Base-by-base conservation (phyloP, 2,113 vertebrate genomes). In the Deroptyus accipitrinus region DNA sequence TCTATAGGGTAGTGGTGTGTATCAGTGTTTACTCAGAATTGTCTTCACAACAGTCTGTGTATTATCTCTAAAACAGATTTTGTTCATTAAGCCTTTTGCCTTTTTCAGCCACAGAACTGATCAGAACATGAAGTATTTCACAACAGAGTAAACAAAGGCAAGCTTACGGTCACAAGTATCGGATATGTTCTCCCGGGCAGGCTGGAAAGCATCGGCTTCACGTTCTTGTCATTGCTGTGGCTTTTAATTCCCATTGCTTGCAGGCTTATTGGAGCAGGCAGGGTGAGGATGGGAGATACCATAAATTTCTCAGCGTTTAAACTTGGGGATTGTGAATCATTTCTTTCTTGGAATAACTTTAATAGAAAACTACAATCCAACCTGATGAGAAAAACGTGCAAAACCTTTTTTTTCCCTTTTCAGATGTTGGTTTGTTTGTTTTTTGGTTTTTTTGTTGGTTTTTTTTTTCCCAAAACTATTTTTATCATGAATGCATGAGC, bases 321-420 rank as follows among this genome's bases (percentile, higher is more conserved):
- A n/a, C 52, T 74, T 16, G 41, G 66, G 61, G 17, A 90, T 39
- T 22, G 74, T 62, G 81, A 95, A 83, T 91, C 68, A 63, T 96
- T 94, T 88, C 61, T 86, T 64, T 66, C 93, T 93, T 95, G 94
- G 95, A 91, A 63, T 61, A 24, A 28, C 79, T 96, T 82, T 9
- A 94, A 77, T 75, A 48, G 78, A 85, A 95, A 89, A 88, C 13
- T 70, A 41, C n/a, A 24, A 63, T 72, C 35, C 19, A 37, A 93
- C 81, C 88, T 92, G 94, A 91, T 91, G 94, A 97, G 91, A 94
- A 96, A 95, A 95, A 94, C 17, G 84, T 94, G 93, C 24, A 13
- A 83, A 95, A 55, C 10, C 13, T 75, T 62, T 35, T 88, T 39
- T 7, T 7, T 5, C 28, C 20, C 22, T 59, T 14, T 59, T 59